A percentile compares a stretch with the other conserved stretches of the same genome.
phyloP scores from a whole-genome alignment of 2,113 vertebrate species.

The Anguilla japonica region DNA sequence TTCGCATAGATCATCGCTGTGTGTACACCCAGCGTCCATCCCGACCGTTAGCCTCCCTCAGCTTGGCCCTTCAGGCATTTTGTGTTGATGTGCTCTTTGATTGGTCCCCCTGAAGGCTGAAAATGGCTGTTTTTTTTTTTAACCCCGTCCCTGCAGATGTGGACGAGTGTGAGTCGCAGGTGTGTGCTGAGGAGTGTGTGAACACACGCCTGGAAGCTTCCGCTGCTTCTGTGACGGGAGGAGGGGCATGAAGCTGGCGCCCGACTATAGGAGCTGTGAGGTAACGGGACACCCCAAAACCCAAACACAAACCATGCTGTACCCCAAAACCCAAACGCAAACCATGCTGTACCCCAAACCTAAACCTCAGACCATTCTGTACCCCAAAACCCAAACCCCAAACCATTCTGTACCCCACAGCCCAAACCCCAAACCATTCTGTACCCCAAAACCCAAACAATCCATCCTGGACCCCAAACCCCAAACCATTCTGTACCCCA shows the following conservation, averaged over 20 bases:
- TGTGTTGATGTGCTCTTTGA: not conserved
- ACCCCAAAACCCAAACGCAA: not conserved
- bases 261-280: slow-evolving; percentile 86
- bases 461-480: not conserved
- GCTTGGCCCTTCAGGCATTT: not conserved
- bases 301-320: not conserved
- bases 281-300: slow-evolving; percentile 58
- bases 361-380: not conserved
- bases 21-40: not conserved
- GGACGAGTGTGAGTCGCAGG: slow-evolving; percentile 81
- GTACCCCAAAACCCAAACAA: not conserved
- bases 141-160: slow-evolving; percentile 71
- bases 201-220: slow-evolving; percentile 88
- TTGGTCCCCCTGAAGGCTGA: not conserved
- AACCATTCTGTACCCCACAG: too few relatives aligned
- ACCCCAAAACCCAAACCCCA: not conserved
- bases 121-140: too few relatives aligned
- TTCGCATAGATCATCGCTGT: not conserved
- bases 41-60: too few relatives aligned
- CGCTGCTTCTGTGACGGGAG: slow-evolving; percentile 88
- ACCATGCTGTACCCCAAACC: too few relatives aligned
- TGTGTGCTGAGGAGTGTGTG: slow-evolving; percentile 85
- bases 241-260: slow-evolving; percentile 83
- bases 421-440: not conserved
- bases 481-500: too few relatives aligned